Evolutionary conservation across 2,797 vertebrate genomes (phyloP).

Genomic region (Eulemur mongoz): DNA sequence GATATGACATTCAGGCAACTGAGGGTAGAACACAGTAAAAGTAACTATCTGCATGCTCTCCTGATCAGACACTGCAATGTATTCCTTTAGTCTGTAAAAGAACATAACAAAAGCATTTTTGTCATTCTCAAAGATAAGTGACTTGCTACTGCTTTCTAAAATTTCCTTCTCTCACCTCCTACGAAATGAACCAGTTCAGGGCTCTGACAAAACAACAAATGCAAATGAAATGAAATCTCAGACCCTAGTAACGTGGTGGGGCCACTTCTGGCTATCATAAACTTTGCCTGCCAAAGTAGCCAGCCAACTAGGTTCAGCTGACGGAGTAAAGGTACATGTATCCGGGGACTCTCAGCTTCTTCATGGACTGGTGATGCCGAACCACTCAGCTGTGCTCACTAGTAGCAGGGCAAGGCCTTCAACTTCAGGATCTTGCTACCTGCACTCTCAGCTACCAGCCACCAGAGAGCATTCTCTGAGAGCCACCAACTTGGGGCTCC

Average conservation of each 20-base stretch:
- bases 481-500: not conserved
- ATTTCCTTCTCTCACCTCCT: not conserved
- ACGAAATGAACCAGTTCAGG: not conserved
- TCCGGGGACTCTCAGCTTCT: not conserved
- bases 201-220: not conserved
- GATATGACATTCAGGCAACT: conserved; percentile 34
- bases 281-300: not conserved
- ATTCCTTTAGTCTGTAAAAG: conserved; percentile 38
- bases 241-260: not conserved
- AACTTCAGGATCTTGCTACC: not conserved
- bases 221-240: not conserved
- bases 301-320: not conserved
- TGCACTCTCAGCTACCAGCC: not conserved
- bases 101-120: not conserved
- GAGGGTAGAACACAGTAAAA: conserved; percentile 12
- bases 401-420: not conserved
- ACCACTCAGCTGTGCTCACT: not conserved
- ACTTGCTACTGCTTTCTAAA: conserved; percentile 24
- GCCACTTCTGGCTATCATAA: not conserved
- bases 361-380: not conserved
- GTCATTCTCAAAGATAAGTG: conserved; percentile 23
- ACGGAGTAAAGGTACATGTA: not conserved
- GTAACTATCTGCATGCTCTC: conserved; percentile 45
- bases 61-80: not conserved
- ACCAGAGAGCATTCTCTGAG: not conserved